Percentiles rank a stretch among this genome's conserved stretches.
phyloP scores from a whole-genome alignment of 2,888 invertebrate species.

The Coelogynopora nodosa region DNA sequence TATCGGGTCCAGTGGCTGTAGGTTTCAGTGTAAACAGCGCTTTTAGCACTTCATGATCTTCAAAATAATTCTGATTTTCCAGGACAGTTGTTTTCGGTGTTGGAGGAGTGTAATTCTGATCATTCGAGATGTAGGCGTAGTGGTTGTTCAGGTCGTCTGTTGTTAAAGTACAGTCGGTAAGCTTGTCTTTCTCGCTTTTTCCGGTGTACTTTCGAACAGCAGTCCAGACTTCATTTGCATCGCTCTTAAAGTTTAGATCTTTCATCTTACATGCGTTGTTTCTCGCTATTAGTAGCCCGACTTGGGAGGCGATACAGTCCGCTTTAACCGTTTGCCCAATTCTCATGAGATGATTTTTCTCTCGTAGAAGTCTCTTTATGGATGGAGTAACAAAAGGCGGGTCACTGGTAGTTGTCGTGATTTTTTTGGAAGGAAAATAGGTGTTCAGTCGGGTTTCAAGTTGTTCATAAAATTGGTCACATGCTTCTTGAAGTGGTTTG shows the following conservation, averaged over 20 bases:
- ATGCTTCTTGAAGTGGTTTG: neutral
- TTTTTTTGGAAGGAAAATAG: neutral
- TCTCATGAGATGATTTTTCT: neutral
- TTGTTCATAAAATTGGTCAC: slow-evolving; percentile 3
- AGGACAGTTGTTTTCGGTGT: neutral
- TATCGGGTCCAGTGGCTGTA: neutral
- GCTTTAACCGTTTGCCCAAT: neutral
- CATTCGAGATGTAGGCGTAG: too few relatives aligned
- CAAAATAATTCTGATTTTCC: neutral
- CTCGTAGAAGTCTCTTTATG: neutral
- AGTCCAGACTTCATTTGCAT: neutral
- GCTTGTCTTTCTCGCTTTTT: neutral
- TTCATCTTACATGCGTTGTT: neutral
- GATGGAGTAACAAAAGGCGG: neutral
- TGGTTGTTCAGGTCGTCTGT: neutral
- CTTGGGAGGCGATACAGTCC: neutral
- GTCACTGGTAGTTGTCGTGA: neutral
- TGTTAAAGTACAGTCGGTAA: neutral
- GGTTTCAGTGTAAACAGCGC: neutral
- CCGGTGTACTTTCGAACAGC: neutral
- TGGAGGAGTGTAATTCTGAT: too few relatives aligned
- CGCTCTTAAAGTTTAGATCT: neutral
- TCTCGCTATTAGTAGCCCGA: neutral
- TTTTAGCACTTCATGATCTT: neutral
- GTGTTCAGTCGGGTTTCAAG: neutral